Conservation (phyloP, 2,888 invertebrate genomes). For the Phyto melanocephala region DNA sequence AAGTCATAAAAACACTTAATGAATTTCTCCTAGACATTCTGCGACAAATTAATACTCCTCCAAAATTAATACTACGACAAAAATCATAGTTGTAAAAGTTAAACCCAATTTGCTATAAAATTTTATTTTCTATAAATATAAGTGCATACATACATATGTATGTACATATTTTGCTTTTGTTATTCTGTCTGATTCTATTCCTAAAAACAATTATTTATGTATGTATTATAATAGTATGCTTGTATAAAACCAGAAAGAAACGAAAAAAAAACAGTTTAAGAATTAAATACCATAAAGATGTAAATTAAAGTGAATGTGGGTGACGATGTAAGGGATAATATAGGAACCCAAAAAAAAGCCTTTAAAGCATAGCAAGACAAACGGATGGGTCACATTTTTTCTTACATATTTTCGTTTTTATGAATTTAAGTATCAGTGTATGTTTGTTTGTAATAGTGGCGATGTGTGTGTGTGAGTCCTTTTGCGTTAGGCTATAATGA, state of each 20-base stretch:
- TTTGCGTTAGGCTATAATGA: slow-evolving; percentile 17
- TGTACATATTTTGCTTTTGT: background rate
- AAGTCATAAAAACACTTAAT: background rate
- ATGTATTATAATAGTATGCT: background rate
- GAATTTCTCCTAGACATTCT: background rate
- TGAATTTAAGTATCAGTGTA: background rate
- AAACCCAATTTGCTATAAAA: slow-evolving; percentile 41
- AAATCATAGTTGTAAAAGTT: slow-evolving; percentile 35
- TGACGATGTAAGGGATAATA: slow-evolving; percentile 6
- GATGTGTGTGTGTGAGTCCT: background rate
- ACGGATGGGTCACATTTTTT: background rate
- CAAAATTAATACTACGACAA: slow-evolving; percentile 43
- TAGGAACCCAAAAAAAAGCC: background rate
- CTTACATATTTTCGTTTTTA: background rate
- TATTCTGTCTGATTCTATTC: background rate
- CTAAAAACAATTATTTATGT: slow-evolving; percentile 16
- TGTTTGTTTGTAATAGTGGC: background rate
- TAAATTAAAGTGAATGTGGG: slow-evolving; percentile 42
- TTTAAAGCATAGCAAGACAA: slow-evolving; percentile 25
- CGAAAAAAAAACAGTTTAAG: slow-evolving; percentile 31
- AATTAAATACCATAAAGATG: slow-evolving; percentile 47
- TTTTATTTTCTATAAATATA: too few relatives aligned
- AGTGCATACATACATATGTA: too few relatives aligned
- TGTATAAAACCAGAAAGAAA: too few relatives aligned
- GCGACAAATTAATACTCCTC: background rate